Conservation (phyloP, 1,140 invertebrate species). For the Nasonia longicornis region DNA sequence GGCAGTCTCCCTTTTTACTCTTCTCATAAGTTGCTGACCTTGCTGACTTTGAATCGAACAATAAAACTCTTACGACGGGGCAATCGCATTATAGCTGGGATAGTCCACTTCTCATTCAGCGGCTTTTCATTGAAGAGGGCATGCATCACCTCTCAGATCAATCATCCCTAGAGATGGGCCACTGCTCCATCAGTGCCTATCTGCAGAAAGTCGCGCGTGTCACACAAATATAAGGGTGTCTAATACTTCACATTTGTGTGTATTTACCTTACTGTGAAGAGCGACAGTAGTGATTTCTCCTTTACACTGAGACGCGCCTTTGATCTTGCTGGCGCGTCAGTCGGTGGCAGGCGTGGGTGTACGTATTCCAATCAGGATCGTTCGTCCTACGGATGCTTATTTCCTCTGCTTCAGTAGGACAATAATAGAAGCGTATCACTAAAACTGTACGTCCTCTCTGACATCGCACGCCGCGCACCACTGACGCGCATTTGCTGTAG, state of each 20-base stretch:
- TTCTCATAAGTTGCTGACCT: neutral
- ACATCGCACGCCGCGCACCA: constrained; percentile 2
- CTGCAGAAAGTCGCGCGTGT: neutral
- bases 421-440: neutral
- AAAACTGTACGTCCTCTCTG: neutral
- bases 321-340: neutral
- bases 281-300: neutral
- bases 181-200: neutral
- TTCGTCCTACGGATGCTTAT: neutral
- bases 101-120: neutral
- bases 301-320: neutral
- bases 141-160: neutral
- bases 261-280: neutral
- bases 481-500: neutral
- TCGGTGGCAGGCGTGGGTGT: neutral
- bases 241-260: neutral
- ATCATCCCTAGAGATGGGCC: neutral
- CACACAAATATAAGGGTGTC: neutral
- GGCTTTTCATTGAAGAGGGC: neutral
- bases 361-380: neutral
- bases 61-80: neutral
- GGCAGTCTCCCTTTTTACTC: neutral
- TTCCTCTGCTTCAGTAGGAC: neutral
- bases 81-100: neutral
- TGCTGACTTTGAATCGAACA: neutral